Evolutionary conservation across 2,113 vertebrate species (phyloP), one percentile per base, ranked within the genome.

Genomic region (Ochotona curzoniae): DNA sequence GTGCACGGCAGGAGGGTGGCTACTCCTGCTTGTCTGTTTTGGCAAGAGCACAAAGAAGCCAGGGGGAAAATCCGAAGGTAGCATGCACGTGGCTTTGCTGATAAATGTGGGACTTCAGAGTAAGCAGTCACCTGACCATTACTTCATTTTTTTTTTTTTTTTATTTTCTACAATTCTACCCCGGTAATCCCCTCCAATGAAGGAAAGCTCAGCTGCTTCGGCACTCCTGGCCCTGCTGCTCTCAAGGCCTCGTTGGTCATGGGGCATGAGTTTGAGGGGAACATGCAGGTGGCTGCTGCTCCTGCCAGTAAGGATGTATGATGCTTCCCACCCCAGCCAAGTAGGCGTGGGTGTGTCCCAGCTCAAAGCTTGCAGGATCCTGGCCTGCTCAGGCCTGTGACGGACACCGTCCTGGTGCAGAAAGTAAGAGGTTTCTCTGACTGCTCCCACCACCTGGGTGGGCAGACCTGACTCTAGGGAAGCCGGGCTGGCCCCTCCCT

Each of bases 361-460:
- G 30, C 76, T 90, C 80, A 57, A 4, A 25, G 7, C 23, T 14
- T 3, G 26, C 73, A 38, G 25, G 44, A 67, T 14, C 1, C 47
- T 67, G 70, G 61, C 11, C 10, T 14, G 23, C 26, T 35, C 66
- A 25, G 26, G 15, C 64, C 44, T 38, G 21, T 32, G 64, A 10
- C n/a, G 57, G 44, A 3, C 2, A 10, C 60, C n/a, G 69, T 73
- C 17, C 0, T 23, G n/a, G 74, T 23, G 63, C 47, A n/a, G 26
- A 64, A 49, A 30, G 23, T 51, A 35, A 14, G 25, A 13, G 8
- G 8, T 21, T 25, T 14, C 60, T 17, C 28, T 1, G 0, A 0
- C 1, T 1, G 51, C 28, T 1, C 49, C n/a, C n/a, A 5, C 23
- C 13, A 60, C 30, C 63, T 12, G 20, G 67, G 83, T 51, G 85